Evolutionary conservation across 2,888 invertebrate species (phyloP).

Genomic region (Tipula helvola): DNA sequence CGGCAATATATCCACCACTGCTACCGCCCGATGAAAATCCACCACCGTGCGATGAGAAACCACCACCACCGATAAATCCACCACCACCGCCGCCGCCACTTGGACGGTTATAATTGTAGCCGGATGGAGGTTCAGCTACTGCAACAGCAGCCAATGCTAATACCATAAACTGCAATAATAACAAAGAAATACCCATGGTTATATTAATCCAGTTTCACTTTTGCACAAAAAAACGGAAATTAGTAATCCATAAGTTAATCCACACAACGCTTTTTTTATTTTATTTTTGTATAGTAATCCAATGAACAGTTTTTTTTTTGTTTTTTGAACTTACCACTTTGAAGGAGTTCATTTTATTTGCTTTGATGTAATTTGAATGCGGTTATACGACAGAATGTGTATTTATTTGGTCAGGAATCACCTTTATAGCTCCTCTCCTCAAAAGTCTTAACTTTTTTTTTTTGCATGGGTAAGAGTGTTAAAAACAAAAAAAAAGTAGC

Average conservation of each 20-base stretch:
- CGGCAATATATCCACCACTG: slow-evolving; percentile 62
- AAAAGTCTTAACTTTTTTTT: neutral
- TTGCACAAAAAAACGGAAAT: neutral
- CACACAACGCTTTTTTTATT: slow-evolving; percentile 12
- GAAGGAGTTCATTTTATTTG: slow-evolving; percentile 38
- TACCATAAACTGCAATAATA: slow-evolving; percentile 62
- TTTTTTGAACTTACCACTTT: slow-evolving; percentile 36
- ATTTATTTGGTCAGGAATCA: slow-evolving; percentile 25
- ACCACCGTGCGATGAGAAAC: slow-evolving; percentile 28
- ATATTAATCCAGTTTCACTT: neutral
- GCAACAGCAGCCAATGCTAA: slow-evolving; percentile 64
- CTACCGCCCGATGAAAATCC: slow-evolving; percentile 37
- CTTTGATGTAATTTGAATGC: slow-evolving; percentile 34
- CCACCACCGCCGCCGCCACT: slow-evolving; percentile 40
- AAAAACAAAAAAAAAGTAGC: neutral
- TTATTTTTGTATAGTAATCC: neutral
- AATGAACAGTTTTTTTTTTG: neutral
- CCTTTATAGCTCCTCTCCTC: slow-evolving; percentile 29
- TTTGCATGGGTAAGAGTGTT: neutral
- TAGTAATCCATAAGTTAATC: slow-evolving; percentile 9
- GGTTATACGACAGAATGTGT: slow-evolving; percentile 37
- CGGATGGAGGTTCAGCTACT: slow-evolving; percentile 62
- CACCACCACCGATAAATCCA: slow-evolving; percentile 36
- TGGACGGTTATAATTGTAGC: slow-evolving; percentile 63
- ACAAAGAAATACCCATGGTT: slow-evolving; percentile 13